Conservation (phyloP, 2,797 vertebrate genomes). For the Lindbergichthys nudifrons region DNA sequence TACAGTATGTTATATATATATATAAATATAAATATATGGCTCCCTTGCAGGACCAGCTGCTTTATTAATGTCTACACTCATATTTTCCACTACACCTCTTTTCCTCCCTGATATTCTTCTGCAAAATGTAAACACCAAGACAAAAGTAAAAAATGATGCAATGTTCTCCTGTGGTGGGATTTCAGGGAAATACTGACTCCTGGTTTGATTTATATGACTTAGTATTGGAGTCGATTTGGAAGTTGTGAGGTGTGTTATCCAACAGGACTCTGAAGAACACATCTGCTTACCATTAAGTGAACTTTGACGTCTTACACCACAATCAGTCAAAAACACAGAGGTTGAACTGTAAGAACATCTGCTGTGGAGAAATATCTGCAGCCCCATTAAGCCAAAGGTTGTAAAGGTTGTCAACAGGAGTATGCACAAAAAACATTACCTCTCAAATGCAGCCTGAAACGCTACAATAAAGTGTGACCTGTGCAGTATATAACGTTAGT, state of each 20-base stretch:
- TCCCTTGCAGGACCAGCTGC: background rate
- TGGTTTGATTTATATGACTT: conserved; percentile 37
- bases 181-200: conserved; percentile 40
- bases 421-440: background rate
- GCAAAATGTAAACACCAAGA: conserved; percentile 3
- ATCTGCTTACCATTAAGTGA: conserved; percentile 60
- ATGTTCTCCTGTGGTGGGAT: conserved; percentile 28
- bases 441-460: background rate
- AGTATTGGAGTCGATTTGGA: conserved; percentile 29
- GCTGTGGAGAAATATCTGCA: conserved; percentile 10
- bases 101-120: conserved; percentile 2
- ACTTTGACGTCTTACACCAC: conserved; percentile 41
- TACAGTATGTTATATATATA: background rate
- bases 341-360: conserved; percentile 23
- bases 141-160: conserved; percentile 28
- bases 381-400: conserved; percentile 5
- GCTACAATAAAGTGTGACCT: background rate
- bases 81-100: conserved; percentile 24
- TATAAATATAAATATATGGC: background rate
- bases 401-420: conserved; percentile 2
- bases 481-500: background rate
- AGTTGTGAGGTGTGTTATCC: conserved; percentile 26
- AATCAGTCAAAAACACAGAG: conserved; percentile 38
- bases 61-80: background rate
- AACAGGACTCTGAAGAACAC: conserved; percentile 42